Base-by-base conservation (phyloP, 2,797 vertebrate genomes). In the Labroides dimidiatus region DNA sequence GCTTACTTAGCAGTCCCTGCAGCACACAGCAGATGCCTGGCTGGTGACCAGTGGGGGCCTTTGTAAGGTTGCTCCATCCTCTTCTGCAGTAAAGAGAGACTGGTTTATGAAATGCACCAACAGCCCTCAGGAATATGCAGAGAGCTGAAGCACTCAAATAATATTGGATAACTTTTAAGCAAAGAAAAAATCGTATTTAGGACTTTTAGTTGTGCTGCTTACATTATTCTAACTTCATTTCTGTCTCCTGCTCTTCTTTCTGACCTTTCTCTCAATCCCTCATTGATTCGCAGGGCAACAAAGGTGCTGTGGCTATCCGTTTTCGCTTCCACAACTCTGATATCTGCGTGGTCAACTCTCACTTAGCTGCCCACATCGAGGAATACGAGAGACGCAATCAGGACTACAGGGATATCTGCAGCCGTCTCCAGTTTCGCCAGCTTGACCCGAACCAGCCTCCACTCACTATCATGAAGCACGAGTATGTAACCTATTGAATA, bases 331-430 rank as follows among this genome's bases (percentile, higher is more conserved):
- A 99, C 74, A 97, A 96, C 89, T 97, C 96, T 0, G 95, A 95
- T 11, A 69, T 99, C 83, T 99, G 98, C 15, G n/a, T 99, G 36
- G 96, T 99, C 76, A 99, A 98, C 75, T 95, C 96, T 49, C 98
- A 99, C 88, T 87, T 99, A 1, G 98, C 98, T 6, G 98, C 98
- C 49, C 97, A 99, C 82, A 91, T 80, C 0, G 97, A 98, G 65
- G 97, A 98, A 58, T 97, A 91, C 0, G 98, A 99, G 86, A 89
- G 97, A 71, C 94, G 98, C 36, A 99, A 99, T 90, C 98, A 99
- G 85, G 98, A 98, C 90, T 98, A 95, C 80, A 97, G 90, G 59
- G 98, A 99, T 74, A 99, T 99, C 83, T 99, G 97, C 86, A 94
- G 94, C 51, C 94, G 97, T 57, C 95, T 99, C 86, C 95, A 92